phyloP scores from a whole-genome alignment of 2,888 invertebrate genomes.

The Pterostichus madidus region DNA sequence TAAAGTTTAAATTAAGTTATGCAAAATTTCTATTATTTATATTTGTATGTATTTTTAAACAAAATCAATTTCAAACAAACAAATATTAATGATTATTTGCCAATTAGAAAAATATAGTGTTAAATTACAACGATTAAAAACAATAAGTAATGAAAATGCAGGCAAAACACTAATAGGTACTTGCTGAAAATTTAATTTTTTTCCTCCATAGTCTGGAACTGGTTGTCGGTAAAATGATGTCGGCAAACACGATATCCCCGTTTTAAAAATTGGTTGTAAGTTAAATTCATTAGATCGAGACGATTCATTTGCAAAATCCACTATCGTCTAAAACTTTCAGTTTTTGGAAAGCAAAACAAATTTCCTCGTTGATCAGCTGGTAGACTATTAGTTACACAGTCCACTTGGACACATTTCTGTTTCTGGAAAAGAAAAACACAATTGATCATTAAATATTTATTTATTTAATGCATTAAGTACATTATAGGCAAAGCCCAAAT shows the following conservation, averaged over 20 bases:
- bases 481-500: no score
- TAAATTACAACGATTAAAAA: no score
- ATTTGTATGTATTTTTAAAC: no score
- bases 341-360: not conserved
- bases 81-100: no score
- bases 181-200: conserved; percentile 10
- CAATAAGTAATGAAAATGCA: no score
- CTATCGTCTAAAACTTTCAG: not conserved
- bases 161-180: not conserved
- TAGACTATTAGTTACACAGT: not conserved
- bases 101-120: no score
- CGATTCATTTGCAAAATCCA: not conserved
- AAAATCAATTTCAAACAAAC: no score
- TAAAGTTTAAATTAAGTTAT: no score
- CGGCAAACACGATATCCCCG: conserved; percentile 9
- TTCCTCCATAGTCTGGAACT: conserved; percentile 8
- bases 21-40: no score
- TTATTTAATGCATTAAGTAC: no score
- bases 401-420: not conserved
- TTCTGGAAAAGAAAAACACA: no score
- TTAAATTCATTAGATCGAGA: not conserved
- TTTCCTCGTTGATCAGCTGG: not conserved
- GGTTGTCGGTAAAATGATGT: not conserved
- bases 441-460: no score
- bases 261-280: not conserved